Conservation (phyloP, 2,113 vertebrate species). For the Nothobranchius kuhntae region DNA sequence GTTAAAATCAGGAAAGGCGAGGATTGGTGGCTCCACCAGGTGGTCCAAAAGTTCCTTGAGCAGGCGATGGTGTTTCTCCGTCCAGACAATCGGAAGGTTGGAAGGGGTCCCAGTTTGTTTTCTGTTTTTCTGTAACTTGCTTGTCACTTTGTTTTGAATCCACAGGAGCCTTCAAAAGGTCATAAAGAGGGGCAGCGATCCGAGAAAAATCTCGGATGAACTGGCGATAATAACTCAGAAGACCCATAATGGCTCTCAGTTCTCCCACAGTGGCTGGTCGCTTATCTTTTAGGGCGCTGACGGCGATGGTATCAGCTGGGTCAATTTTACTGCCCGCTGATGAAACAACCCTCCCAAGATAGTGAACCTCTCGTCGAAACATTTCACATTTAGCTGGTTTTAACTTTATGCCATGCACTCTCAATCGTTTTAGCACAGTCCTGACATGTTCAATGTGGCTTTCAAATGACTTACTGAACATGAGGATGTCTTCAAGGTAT, state of each 20-base stretch:
- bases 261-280: background rate
- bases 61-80: background rate
- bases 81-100: background rate
- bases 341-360: background rate
- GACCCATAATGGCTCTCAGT: background rate
- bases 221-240: constrained; percentile 4
- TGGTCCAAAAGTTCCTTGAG: background rate
- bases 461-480: background rate
- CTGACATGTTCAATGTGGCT: background rate
- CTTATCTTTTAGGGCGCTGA: background rate
- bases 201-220: background rate
- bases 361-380: background rate
- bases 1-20: background rate
- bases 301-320: background rate
- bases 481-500: background rate
- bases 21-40: background rate
- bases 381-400: background rate
- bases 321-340: constrained; percentile 1
- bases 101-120: background rate
- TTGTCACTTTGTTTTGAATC: background rate
- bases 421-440: background rate
- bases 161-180: background rate
- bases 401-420: background rate
- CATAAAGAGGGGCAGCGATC: background rate
- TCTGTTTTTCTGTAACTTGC: background rate